Base-by-base conservation (phyloP, 2,113 vertebrate genomes). In the Barnardius zonarius region DNA sequence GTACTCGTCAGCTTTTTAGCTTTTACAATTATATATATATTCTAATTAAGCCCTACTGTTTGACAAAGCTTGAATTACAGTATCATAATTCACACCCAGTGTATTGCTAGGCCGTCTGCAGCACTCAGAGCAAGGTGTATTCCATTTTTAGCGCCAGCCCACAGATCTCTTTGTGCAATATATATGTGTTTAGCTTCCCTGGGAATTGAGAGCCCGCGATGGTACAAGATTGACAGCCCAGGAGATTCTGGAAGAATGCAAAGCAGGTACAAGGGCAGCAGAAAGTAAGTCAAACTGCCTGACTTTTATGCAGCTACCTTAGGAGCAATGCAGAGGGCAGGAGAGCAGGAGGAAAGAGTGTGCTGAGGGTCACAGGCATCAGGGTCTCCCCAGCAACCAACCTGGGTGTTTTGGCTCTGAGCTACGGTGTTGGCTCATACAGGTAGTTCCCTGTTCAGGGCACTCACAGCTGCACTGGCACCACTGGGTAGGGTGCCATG, bases 31-130 rank as follows among this genome's bases (percentile, higher is more conserved):
- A 97, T 75, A 91, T 94, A 92, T 96, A 95, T 96, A 95, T 96
- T 97, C 95, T 98, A 98, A 98, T 97, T 98, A 98, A 97, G 87
- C 82, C 90, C 88, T 69, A 85, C 96, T 96, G 97, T 92, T 95
- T 96, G 94, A 97, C 98, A 97, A 96, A 97, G 86, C 94, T 76
- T 96, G 96, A 96, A 97, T 96, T 98, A 91, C 94, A 77, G 95
- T 95, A 90, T 92, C 86, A 43, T 94, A 97, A 96, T 92, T 97
- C 97, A 96, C 95, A 93, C 79, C 90, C 93, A 81, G 74, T 33
- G 10, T 12, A 93, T 84, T 72, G 95, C 94, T 83, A 90, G 92
- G 92, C 82, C 16, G 90, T 90, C 73, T 91, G 92, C 96, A 75
- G 86, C 84, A 49, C 74, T 80, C 63, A 1, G 80, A 95, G 84